Percentiles rank a stretch among this genome's conserved stretches.
Evolutionary conservation across 2,888 invertebrate species (phyloP).

Genomic region (Dryobotodes eremita): DNA sequence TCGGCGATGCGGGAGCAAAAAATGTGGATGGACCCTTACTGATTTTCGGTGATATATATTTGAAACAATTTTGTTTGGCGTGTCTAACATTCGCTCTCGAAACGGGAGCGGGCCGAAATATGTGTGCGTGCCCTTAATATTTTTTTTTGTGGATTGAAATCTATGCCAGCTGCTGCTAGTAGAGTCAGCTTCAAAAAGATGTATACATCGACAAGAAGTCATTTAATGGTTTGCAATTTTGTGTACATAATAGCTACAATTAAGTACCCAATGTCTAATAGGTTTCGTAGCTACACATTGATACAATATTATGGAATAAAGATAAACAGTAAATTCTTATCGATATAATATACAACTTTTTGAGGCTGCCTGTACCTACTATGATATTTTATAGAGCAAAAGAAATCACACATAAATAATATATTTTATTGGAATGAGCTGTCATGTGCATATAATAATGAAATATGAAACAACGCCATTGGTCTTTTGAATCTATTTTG

Average conservation of each 20-base stretch:
- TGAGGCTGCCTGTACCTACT: neutral
- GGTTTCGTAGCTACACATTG: too few species aligned
- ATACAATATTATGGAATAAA: neutral
- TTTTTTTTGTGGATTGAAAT: constrained; percentile 16
- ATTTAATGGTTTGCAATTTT: neutral
- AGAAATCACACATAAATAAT: neutral
- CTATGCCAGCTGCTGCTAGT: neutral
- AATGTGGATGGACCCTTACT: constrained; percentile 55
- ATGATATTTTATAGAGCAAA: neutral
- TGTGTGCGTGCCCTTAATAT: constrained; percentile 28
- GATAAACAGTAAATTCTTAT: neutral
- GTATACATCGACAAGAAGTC: neutral
- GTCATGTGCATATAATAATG: neutral
- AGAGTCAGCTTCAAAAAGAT: neutral
- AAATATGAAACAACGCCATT: neutral
- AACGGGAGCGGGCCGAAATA: constrained; percentile 14
- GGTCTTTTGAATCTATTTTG: neutral
- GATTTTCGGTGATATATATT: constrained; percentile 62
- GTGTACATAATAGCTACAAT: neutral
- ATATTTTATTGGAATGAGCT: neutral
- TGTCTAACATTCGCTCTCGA: constrained; percentile 1
- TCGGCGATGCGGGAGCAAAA: constrained; percentile 63
- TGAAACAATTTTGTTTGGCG: constrained; percentile 53
- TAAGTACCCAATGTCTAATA: neutral
- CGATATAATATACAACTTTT: neutral